phyloP scores from a whole-genome alignment of 2,797 vertebrate genomes.

The Xenopus petersii region DNA sequence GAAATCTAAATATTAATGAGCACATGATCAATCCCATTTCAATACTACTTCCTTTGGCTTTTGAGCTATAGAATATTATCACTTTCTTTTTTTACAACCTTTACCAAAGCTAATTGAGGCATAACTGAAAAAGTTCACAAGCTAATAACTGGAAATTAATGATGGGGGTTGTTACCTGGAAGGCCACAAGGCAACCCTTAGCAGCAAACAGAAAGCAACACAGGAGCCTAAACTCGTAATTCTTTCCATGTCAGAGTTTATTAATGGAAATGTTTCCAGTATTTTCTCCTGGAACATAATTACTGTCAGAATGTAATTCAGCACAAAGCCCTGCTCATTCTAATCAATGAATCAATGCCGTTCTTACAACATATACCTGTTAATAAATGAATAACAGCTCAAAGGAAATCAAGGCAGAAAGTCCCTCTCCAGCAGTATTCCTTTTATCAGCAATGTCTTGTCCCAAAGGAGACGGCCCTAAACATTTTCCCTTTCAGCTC shows the following conservation, averaged over 20 bases:
- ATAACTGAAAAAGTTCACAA: too few relatives aligned
- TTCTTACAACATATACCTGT: slow-evolving; percentile 37
- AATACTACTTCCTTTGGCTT: too few relatives aligned
- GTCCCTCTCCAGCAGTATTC: slow-evolving; percentile 20
- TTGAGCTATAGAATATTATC: too few relatives aligned
- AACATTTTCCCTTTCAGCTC: slow-evolving; percentile 42
- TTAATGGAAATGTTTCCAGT: slow-evolving; percentile 16
- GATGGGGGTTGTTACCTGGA: too few relatives aligned
- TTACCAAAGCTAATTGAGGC: too few relatives aligned
- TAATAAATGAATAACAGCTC: slow-evolving; percentile 39
- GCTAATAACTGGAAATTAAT: too few relatives aligned
- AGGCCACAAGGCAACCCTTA: not conserved
- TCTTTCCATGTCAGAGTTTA: slow-evolving; percentile 32
- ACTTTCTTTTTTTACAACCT: too few relatives aligned
- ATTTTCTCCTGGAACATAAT: slow-evolving; percentile 23
- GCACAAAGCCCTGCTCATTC: slow-evolving; percentile 24
- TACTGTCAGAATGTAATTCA: slow-evolving; percentile 21
- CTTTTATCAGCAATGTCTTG: slow-evolving; percentile 38
- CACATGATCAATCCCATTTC: too few relatives aligned
- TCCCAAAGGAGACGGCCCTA: slow-evolving; percentile 41
- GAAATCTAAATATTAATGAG: too few relatives aligned
- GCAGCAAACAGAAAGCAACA: not conserved
- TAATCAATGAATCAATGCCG: slow-evolving; percentile 36
- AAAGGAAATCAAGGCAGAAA: slow-evolving; percentile 37
- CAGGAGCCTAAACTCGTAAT: slow-evolving; percentile 4